phyloP scores from a whole-genome alignment of 1,140 invertebrate genomes.

The Drosophila elegans region DNA sequence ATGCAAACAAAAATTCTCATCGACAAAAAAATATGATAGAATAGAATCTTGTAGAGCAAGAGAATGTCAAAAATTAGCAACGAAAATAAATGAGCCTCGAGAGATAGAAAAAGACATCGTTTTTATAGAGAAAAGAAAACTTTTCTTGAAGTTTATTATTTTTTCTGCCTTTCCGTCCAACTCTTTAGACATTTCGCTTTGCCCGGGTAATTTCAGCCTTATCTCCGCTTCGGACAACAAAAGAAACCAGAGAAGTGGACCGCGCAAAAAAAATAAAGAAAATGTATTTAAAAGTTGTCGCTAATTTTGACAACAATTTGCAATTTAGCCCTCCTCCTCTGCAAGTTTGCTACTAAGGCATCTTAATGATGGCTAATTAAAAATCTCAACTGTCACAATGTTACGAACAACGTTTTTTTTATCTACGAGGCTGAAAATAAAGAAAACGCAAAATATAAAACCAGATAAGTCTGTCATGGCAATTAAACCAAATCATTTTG shows the following conservation, averaged over 20 bases:
- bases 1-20: conserved; percentile 40
- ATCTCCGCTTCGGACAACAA: conserved; percentile 53
- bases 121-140: conserved; percentile 45
- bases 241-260: conserved; percentile 32
- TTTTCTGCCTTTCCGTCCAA: conserved; percentile 32
- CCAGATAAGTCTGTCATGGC: conserved; percentile 61
- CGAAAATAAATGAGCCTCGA: conserved; percentile 73
- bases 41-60: conserved; percentile 33
- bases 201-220: conserved; percentile 57
- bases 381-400: conserved; percentile 69
- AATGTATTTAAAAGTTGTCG: conserved; percentile 59
- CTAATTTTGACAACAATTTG: conserved; percentile 79
- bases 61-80: conserved; percentile 79
- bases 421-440: conserved; percentile 37
- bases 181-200: conserved; percentile 28
- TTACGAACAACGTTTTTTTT: conserved; percentile 33
- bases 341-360: conserved; percentile 35
- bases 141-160: conserved; percentile 43
- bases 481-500: conserved; percentile 69
- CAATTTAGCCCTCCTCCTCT: conserved; percentile 31
- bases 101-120: conserved; percentile 19
- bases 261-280: conserved; percentile 17
- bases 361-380: conserved; percentile 77
- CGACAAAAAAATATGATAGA: conserved; percentile 17
- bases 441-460: conserved; percentile 35